Evolutionary conservation across 2,797 vertebrate genomes (phyloP), one percentile per base, ranked within the genome.

Genomic region (Danio kyathit): DNA sequence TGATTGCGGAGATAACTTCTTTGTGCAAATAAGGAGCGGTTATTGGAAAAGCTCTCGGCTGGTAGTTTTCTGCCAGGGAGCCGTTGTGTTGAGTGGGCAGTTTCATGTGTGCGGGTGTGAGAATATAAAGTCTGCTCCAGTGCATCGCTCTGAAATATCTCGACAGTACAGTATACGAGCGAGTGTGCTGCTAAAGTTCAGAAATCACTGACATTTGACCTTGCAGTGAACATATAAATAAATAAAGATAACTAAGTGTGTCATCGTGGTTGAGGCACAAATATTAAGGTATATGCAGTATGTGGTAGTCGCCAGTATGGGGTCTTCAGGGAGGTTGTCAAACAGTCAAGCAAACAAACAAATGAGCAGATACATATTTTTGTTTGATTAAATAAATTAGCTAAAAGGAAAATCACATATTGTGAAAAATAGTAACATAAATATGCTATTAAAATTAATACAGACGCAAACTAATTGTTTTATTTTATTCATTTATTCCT

Each of bases 71-170:
- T 66, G 60, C 79, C 61, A 80, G 59, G 41, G 57, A 73, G 40
- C 14, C 46, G 63, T 29, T 29, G 78, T 48, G 43, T 65, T 66
- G 70, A 80, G 79, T 80, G 79, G 79, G 79, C 60, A 80, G 79
- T 65, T 80, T 56, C 19, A 40, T 73, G 59, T 74, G 60, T 66
- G 61, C 59, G 19, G 70, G 51, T 74, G 79, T 65, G 70, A 80
- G 79, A 74, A 80, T 64, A 52, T 59, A 66, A 80, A 80, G 70
- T 57, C 70, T 57, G 41, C 16, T 73, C 7, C 7, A 0, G 11
- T 74, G 38, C 17, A 61, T 56, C 3, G 40, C 11, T 74, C 49
- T 46, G 17, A 77, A 77, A 70, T 79, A 61, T 79, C n/a, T 70
- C 7, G 3, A 19, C 19, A 16, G 43, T 49, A 19, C 19, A 16